Evolutionary conservation across 2,888 invertebrate genomes (phyloP), one percentile per base, ranked within the genome.

Genomic region (Acanthococcus lagerstroemiae): DNA sequence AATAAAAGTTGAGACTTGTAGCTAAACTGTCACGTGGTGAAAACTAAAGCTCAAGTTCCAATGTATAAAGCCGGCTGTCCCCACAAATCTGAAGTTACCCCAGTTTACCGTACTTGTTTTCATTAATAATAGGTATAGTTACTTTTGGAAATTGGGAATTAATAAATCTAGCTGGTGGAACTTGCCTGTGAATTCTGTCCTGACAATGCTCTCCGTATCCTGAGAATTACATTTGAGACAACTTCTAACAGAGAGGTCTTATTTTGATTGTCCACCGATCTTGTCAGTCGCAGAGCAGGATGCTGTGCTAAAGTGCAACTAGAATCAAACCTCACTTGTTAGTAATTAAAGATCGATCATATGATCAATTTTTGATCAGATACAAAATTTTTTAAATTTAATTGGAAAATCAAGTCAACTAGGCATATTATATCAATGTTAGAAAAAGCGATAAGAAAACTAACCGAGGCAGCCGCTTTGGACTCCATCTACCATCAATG

Each of bases 401-500:
- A 22, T 24, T 3, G 15, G 24, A 25, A 54, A 55, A 25, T 2
- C 5, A 7, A n/a, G 55, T 55, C 17, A 48, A 48, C 6, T 37
- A 9, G 37, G 15, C 15, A 9, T 37, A 37, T 37, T 37, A 12
- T 37, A 37, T 7, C 37, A 37, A 37, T 37, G 6, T 37, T 17
- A 48, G n/a, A 6, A 6, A 12, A 6, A 12, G 7, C 7, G 50
- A 48, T 48, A 12, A n/a, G 19, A 37, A n/a, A n/a, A 55, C 56
- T 48, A 78, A 85, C 82, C 84, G 86, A 0, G 95, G 94, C 55
- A 92, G 76, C 72, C 91, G 86, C 70, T 83, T 82, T 0, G 96
- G 96, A 69, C 92, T 90, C 96, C 96, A 96, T 68, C 84, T 84
- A 0, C 95, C 95, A 6, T 93, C 91, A 25, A 96, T 84, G 72